Conservation (phyloP, 1,140 invertebrate genomes). For the Physella acuta region DNA sequence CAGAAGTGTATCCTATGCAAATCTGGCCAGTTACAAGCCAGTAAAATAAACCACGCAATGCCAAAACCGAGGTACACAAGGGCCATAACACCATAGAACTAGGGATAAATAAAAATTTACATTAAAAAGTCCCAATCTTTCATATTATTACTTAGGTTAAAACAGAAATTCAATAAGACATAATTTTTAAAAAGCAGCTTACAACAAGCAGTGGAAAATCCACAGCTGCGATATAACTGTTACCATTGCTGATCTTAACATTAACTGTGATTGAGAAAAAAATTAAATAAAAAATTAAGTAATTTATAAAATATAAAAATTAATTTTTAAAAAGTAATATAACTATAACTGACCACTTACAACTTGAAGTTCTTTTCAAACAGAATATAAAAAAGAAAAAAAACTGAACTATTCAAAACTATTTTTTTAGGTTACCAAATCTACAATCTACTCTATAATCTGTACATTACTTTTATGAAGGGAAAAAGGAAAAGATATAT, state of each 20-base stretch:
- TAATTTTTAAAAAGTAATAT: no score
- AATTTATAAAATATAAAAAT: no score
- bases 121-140: neutral
- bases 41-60: conserved; percentile 81
- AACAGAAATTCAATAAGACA: neutral
- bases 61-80: conserved; percentile 81
- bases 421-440: no score
- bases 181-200: conserved; percentile 46
- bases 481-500: no score
- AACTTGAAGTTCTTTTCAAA: no score
- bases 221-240: conserved; percentile 75
- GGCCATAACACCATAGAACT: conserved; percentile 92
- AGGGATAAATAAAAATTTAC: conserved; percentile 19
- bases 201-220: conserved; percentile 75
- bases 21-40: conserved; percentile 84
- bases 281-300: conserved; percentile 6
- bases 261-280: conserved; percentile 40
- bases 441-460: no score
- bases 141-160: neutral
- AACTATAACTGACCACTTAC: no score
- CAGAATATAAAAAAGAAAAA: no score
- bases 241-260: conserved; percentile 63
- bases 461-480: no score
- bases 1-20: conserved; percentile 92
- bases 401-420: no score